phyloP scores from a whole-genome alignment of 2,113 vertebrate species.

The Seriola dumerili region DNA sequence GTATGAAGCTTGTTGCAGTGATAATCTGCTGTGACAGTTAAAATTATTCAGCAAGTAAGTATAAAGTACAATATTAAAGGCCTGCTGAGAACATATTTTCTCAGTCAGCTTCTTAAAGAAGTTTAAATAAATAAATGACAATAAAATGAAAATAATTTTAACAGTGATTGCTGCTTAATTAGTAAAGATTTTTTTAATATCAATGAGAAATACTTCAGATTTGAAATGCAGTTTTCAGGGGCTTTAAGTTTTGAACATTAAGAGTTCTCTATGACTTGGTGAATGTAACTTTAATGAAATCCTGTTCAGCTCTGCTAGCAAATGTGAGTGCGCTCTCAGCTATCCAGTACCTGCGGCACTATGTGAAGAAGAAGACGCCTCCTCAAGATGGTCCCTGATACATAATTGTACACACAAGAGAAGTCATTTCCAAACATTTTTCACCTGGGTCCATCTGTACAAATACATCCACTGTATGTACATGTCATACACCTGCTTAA shows the following conservation, averaged over 20 bases:
- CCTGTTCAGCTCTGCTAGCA: conserved; percentile 91
- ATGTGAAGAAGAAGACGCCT: conserved; percentile 72
- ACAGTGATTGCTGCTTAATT: not conserved
- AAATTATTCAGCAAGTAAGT: not conserved
- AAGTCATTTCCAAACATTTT: conserved; percentile 53
- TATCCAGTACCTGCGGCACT: conserved; percentile 93
- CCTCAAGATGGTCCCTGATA: conserved; percentile 56
- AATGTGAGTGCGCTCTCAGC: conserved; percentile 94
- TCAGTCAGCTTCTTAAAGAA: not conserved
- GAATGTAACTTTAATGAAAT: conserved; percentile 40
- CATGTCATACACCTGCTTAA: not conserved
- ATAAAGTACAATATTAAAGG: not conserved
- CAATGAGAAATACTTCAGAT: not conserved
- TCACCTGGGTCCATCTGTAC: conserved; percentile 70
- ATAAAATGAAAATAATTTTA: not conserved
- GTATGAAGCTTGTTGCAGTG: conserved; percentile 73
- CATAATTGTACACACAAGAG: not conserved
- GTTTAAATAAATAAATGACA: too few relatives aligned
- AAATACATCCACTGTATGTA: conserved; percentile 3
- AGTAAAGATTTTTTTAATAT: not conserved
- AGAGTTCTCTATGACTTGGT: not conserved
- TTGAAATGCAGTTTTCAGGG: not conserved
- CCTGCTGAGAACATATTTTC: not conserved
- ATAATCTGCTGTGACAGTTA: not conserved
- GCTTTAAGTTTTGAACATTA: not conserved